Evolutionary conservation across 2,113 vertebrate species (phyloP), one percentile per base, ranked within the genome.

Genomic region (Octodon degus): DNA sequence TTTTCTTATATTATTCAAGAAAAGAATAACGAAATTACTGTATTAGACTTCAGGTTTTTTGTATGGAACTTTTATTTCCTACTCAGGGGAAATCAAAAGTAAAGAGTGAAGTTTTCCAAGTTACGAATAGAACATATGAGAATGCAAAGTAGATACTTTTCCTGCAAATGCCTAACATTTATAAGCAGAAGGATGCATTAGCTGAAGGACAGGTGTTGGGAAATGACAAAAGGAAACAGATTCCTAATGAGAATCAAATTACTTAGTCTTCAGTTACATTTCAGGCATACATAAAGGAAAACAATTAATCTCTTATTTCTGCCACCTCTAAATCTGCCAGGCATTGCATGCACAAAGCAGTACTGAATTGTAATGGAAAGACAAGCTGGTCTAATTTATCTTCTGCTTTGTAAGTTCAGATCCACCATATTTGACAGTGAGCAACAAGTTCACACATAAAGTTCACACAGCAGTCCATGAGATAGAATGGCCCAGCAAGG

Each of bases 231-330:
- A 96, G 92, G 74, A 97, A 76, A 93, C 83, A 95, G 70, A 86
- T 97, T 95, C 95, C 87, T 96, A 37, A 98, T 81, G 67, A 96
- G 79, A 97, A 97, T 47, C 95, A 34, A 95, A 97, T 95, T 55
- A 89, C 65, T 93, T 93, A 77, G 83, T 91, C 60, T 72, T 96
- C 90, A 87, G 89, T 40, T 81, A 89, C 80, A 95, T 60, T 85
- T 47, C 19, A 47, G 70, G 58, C 98, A 89, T 55, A 98, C 97
- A 97, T 72, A 50, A 60, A 96, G 86, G 91, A 93, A 97, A 97
- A 34, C 3, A 94, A 97, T 97, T 97, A 91, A 97, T 96, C 96
- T 96, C 63, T 58, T 77, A 88, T 96, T 95, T 97, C 76, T 92
- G 89, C 63, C 96, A 92, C 82, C 95, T 91, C 40, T 96, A 93